phyloP scores from a whole-genome alignment of 1,140 invertebrate genomes.

The Musca domestica region DNA sequence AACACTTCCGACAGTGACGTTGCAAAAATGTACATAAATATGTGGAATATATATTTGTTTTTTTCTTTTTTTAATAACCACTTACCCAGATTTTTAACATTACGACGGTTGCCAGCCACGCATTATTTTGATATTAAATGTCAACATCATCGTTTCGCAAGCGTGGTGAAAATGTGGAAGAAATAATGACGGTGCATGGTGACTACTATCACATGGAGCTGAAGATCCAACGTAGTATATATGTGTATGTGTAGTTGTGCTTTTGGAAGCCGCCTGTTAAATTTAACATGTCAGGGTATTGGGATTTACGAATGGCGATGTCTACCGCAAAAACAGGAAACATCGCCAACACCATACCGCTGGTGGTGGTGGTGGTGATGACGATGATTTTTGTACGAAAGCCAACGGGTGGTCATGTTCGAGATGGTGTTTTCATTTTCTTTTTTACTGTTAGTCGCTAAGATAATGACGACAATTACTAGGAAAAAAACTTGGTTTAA shows the following conservation, averaged over 20 bases:
- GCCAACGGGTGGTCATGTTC: no score
- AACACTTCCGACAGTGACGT: no score
- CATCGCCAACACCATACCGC: not conserved
- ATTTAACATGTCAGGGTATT: not conserved
- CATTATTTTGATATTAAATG: constrained; percentile 21
- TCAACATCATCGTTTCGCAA: not conserved
- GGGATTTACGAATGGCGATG: not conserved
- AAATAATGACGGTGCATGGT: not conserved
- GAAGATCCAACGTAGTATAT: not conserved
- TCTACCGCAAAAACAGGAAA: not conserved
- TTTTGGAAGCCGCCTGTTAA: not conserved
- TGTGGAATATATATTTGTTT: not conserved
- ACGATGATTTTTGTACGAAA: no score
- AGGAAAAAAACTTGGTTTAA: not conserved
- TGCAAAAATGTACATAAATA: no score
- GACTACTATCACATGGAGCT: not conserved
- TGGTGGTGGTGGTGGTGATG: not conserved
- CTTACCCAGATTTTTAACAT: constrained; percentile 18
- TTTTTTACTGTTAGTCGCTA: no score
- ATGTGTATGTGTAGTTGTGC: not conserved
- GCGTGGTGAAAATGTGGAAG: not conserved
- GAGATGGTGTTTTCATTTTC: no score
- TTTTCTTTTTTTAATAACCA: constrained; percentile 3
- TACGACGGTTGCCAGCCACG: constrained; percentile 6
- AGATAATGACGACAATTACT: no score